Conservation (phyloP, 2,113 vertebrate genomes). For the Poicephalus meyeri region DNA sequence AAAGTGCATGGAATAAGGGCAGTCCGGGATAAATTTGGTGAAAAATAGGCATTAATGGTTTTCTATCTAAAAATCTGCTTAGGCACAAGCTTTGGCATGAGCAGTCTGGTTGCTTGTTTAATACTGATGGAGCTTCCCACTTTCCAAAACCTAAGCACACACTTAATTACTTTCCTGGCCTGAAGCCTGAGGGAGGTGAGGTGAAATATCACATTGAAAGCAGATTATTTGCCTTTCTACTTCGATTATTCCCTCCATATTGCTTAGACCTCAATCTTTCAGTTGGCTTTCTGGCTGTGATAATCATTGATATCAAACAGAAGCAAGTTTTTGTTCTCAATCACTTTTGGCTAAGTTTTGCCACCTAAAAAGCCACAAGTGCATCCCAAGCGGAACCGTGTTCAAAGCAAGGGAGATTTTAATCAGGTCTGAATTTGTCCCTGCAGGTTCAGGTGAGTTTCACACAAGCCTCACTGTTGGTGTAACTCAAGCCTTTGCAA, state of each 20-base stretch:
- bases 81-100: neutral
- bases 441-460: neutral
- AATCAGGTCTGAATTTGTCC: neutral
- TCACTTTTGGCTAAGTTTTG: neutral
- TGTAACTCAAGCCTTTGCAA: neutral
- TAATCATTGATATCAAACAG: neutral
- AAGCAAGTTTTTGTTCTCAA: neutral
- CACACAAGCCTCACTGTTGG: neutral
- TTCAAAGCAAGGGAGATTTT: neutral
- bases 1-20: neutral
- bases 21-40: neutral
- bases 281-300: neutral
- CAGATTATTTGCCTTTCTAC: neutral
- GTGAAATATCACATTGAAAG: neutral
- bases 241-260: neutral
- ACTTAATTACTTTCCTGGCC: neutral
- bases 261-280: neutral
- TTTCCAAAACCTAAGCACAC: neutral
- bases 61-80: neutral
- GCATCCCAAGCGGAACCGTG: neutral
- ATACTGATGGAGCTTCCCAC: neutral
- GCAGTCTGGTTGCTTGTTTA: neutral
- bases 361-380: neutral
- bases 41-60: neutral
- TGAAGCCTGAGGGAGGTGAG: neutral